Base-by-base conservation (phyloP, 2,797 vertebrate species). In the Gymnodraco acuticeps region DNA sequence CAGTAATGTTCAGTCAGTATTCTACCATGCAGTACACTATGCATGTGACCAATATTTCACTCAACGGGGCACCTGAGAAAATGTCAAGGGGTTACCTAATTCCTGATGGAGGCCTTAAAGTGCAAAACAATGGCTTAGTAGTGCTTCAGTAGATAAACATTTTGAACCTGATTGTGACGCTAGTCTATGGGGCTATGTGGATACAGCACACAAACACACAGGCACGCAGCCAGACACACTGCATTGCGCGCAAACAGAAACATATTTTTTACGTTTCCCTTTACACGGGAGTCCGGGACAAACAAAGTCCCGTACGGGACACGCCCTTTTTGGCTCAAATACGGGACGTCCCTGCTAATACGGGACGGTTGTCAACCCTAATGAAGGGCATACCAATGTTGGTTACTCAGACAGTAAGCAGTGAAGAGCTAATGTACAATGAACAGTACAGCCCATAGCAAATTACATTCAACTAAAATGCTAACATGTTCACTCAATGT, bases 1-100 rank as follows among this genome's bases (percentile, higher is more conserved):
- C 46, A 5, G 55, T 62, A 65, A 41, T 74, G 65, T 50, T 56
- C 67, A 63, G 45, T 42, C 74, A 52, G 53, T 33, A 59, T 63
- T 64, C 27, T 5, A 1, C 1, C 43, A 43, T 31, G 33, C 14
- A 54, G 74, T 78, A 59, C 71, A 71, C 45, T 33, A 54, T 62
- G 59, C 6, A 19, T 17, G 45, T 53, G 60, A 55, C 58, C 52
- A 19, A 38, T 12, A 27, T 42, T 59, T 72, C 20, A 50, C 23
- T 8, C 33, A 1, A 46, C 6, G 33, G 14, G 31, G 72, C 38
- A 55, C 16, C 14, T 17, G 4, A 16, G 14, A 3, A 38, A 64
- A 66, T 8, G 52, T 62, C 73, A 62, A 4, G 19, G 5, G 43
- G 47, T 69, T 27, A 16, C 20, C 13, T 4, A n/a, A 41, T 20